Conservation (phyloP, 2,113 vertebrate species). For the Microtus oregoni region DNA sequence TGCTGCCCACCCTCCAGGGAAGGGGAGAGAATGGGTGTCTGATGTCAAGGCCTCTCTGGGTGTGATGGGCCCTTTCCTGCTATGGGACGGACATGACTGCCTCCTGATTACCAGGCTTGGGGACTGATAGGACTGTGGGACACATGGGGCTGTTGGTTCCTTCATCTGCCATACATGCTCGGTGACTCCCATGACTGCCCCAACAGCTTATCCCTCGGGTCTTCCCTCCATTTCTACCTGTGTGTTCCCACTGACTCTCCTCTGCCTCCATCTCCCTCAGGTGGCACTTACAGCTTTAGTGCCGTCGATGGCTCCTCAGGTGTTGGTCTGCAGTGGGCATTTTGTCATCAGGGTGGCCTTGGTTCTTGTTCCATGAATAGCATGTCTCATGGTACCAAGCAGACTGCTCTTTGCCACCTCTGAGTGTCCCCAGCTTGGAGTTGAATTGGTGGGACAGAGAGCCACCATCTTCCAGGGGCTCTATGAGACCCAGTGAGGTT, state of each 20-base stretch:
- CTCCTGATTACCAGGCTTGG: background rate
- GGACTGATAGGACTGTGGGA: background rate
- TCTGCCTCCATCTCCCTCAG: background rate
- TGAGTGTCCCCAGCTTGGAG: background rate
- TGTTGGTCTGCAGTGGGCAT: rapidly evolving
- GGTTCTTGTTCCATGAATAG: background rate
- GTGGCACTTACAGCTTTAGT: background rate
- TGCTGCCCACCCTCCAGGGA: background rate
- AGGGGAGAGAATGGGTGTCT: no score
- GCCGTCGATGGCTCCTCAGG: background rate
- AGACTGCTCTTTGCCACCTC: background rate
- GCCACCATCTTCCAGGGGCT: background rate
- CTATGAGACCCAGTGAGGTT: background rate
- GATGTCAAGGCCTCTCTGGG: background rate
- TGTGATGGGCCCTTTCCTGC: background rate
- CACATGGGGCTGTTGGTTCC: background rate
- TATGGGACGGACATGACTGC: background rate
- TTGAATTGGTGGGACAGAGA: background rate
- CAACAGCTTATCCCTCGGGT: background rate
- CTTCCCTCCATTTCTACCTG: background rate
- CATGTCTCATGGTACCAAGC: background rate
- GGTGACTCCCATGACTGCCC: background rate
- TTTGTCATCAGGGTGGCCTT: background rate
- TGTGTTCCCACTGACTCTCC: background rate
- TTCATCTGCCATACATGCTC: background rate